phyloP scores from a whole-genome alignment of 2,113 vertebrate genomes.

The Microcebus ravelobensis region DNA sequence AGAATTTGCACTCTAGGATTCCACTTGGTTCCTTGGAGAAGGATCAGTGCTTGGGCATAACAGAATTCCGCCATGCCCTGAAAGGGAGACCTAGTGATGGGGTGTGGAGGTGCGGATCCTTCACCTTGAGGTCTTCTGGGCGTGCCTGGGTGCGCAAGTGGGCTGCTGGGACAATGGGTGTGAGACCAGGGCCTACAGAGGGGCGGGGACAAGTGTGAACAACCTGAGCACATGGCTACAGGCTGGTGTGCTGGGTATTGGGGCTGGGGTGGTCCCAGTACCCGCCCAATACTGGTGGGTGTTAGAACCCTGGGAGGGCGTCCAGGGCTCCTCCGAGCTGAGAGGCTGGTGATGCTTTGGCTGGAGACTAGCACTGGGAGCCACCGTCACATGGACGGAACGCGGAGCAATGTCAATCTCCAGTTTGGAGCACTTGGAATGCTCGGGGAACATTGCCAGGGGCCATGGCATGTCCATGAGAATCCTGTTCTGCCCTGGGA shows the following conservation, averaged over 20 bases:
- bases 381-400: background rate
- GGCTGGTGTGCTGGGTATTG: background rate
- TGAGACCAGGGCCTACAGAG: rapidly evolving
- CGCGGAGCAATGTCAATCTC: background rate
- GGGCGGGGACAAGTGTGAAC: background rate
- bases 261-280: background rate
- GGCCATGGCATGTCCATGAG: background rate
- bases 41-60: background rate
- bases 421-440: background rate
- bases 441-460: background rate
- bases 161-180: no score
- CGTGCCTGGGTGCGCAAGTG: background rate
- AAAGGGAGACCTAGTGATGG: background rate
- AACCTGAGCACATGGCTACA: rapidly evolving
- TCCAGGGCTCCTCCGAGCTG: background rate
- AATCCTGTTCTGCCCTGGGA: background rate
- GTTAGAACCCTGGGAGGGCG: no score
- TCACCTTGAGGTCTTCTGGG: background rate
- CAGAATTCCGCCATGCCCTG: background rate
- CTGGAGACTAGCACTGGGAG: background rate
- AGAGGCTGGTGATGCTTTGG: background rate
- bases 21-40: background rate
- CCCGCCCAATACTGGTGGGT: no score
- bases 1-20: background rate
- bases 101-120: background rate